Evolutionary conservation across 2,113 vertebrate species (phyloP).

Genomic region (Elachura formosa): DNA sequence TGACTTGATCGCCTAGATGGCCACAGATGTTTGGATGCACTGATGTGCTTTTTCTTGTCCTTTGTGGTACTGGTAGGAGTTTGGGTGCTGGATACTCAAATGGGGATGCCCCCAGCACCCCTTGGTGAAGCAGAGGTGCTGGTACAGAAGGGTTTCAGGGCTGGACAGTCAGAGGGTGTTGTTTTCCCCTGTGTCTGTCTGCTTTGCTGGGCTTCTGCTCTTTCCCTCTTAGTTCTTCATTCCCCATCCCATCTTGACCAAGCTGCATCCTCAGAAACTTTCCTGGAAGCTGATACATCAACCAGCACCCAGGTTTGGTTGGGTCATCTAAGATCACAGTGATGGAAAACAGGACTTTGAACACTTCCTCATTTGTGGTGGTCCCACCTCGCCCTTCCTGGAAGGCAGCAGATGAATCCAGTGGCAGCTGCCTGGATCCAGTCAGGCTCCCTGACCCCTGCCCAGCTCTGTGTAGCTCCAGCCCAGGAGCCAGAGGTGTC

Average conservation of each 20-base stretch:
- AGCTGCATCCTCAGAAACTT: neutral
- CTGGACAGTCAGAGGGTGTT: fast-evolving
- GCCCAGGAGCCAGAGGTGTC: neutral
- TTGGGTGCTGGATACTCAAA: neutral
- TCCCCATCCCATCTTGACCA: neutral
- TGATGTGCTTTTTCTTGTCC: neutral
- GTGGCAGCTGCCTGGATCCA: neutral
- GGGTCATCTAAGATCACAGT: fast-evolving
- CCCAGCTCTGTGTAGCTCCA: neutral
- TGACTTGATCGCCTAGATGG: no score
- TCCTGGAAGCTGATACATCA: neutral
- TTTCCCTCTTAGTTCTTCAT: neutral
- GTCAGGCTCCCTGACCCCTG: neutral
- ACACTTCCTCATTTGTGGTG: fast-evolving
- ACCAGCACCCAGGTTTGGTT: fast-evolving
- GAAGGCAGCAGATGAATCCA: neutral
- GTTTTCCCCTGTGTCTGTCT: neutral
- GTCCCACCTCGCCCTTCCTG: neutral
- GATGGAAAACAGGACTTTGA: neutral
- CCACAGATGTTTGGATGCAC: neutral
- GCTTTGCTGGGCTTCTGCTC: neutral
- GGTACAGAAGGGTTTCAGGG: neutral
- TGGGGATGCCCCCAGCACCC: fast-evolving
- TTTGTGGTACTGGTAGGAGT: fast-evolving
- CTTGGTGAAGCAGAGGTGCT: neutral